These are phyloP conservation scores for Montipora efflorescens DNA, from an alignment of 64 coral and sea anemone genomes.

Conservation along the genomic window DNA sequence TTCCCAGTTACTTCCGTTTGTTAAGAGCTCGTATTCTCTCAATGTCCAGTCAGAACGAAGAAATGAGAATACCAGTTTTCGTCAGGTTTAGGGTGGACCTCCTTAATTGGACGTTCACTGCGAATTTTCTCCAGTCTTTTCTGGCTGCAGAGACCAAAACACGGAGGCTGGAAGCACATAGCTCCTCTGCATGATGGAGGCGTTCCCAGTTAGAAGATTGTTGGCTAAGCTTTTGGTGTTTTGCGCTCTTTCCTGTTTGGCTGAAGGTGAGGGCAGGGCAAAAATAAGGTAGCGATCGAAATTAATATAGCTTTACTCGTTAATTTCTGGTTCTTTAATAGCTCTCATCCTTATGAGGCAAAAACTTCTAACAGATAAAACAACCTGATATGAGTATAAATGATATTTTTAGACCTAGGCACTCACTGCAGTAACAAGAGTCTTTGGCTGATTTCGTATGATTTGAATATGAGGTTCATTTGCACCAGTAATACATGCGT, in stretches of 20 bases:
- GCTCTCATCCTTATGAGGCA: too few relatives aligned
- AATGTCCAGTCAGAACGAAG: background rate
- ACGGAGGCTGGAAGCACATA: background rate
- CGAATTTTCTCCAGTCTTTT: background rate
- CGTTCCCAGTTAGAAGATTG: background rate
- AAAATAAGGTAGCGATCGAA: background rate
- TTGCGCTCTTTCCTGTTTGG: background rate
- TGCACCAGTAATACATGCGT: too few relatives aligned
- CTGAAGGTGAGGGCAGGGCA: background rate
- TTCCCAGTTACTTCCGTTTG: background rate
- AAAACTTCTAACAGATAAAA: too few relatives aligned
- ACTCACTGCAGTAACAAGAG: too few relatives aligned
- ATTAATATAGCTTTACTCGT: background rate
- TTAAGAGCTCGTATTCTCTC: background rate
- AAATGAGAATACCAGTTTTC: conserved; percentile 5
- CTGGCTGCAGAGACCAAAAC: background rate
- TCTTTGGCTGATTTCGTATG: too few relatives aligned
- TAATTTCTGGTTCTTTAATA: background rate
- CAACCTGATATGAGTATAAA: too few relatives aligned
- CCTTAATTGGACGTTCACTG: background rate
- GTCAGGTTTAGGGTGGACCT: background rate
- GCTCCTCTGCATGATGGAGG: background rate
- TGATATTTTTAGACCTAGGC: too few relatives aligned
- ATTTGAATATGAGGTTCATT: too few relatives aligned
- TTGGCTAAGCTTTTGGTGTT: background rate